phyloP scores from a whole-genome alignment of 92 coral and sea anemone species.

The Palythoa caribaeorum region DNA sequence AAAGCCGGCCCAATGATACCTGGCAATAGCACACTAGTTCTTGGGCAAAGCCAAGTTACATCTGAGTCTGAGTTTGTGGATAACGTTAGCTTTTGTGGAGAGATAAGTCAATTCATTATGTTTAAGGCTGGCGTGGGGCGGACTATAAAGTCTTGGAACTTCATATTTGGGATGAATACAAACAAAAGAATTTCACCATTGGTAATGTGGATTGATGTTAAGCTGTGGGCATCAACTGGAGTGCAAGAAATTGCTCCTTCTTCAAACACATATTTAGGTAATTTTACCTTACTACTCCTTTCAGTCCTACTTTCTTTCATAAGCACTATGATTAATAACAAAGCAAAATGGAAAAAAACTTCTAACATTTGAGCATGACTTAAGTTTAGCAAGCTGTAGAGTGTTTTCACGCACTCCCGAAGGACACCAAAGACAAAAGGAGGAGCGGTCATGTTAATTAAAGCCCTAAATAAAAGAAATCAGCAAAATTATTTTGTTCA shows the following conservation, averaged over 20 bases:
- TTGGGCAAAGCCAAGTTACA: neutral
- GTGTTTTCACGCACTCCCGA: no score
- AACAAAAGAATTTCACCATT: neutral
- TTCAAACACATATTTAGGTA: conserved; percentile 27
- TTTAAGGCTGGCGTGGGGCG: neutral
- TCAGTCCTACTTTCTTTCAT: neutral
- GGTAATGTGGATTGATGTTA: conserved; percentile 6
- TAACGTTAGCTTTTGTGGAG: conserved; percentile 21
- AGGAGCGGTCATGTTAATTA: no score
- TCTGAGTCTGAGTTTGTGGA: conserved; percentile 15
- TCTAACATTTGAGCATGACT: no score
- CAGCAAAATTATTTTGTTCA: no score
- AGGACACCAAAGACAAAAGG: no score
- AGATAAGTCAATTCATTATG: conserved; percentile 22
- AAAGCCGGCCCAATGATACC: neutral
- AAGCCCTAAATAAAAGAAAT: no score
- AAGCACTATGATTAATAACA: no score
- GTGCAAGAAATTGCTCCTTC: conserved; percentile 12
- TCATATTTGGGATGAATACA: neutral
- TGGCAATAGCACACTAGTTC: neutral
- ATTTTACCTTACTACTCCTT: neutral
- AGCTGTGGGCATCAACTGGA: conserved; percentile 18
- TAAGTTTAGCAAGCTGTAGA: no score
- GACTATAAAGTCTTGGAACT: neutral
- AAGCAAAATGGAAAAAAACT: no score